Evolutionary conservation across 1,140 invertebrate genomes (phyloP).

Genomic region (Arion vulgaris): DNA sequence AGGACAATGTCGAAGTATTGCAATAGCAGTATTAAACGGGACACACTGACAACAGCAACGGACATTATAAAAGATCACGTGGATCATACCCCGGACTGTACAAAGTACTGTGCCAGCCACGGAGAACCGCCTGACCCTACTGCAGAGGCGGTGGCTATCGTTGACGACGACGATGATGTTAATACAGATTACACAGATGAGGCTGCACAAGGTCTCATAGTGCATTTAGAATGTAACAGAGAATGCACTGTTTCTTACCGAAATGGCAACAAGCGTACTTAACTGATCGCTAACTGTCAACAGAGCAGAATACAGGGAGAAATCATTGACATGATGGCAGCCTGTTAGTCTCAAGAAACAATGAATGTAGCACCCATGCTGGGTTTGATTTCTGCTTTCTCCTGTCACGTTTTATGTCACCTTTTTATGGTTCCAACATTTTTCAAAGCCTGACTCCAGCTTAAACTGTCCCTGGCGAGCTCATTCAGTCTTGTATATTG

Average conservation of each 20-base stretch:
- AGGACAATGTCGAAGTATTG: slow-evolving; percentile 5
- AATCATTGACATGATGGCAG: no score
- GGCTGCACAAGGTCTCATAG: slow-evolving; percentile 28
- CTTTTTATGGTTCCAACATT: no score
- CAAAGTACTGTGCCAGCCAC: neutral
- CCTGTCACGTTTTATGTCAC: no score
- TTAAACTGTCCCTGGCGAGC: no score
- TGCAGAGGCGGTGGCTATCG: neutral
- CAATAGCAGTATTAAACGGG: slow-evolving; percentile 17
- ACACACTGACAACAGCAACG: slow-evolving; percentile 14
- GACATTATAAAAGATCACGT: slow-evolving; percentile 7
- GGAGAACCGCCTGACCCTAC: neutral
- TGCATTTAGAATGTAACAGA: slow-evolving; percentile 2
- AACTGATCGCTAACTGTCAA: neutral
- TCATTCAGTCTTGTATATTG: no score
- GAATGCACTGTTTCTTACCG: neutral
- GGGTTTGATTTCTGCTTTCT: no score
- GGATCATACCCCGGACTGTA: neutral
- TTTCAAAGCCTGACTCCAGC: no score
- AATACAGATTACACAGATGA: slow-evolving; percentile 25
- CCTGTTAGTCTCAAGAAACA: no score
- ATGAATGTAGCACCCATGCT: no score
- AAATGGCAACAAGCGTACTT: slow-evolving; percentile 14
- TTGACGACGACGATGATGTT: slow-evolving; percentile 5
- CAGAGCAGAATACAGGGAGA: no score